A percentile compares a stretch with the other conserved stretches of the same genome.
Conservation (phyloP, 2,888 invertebrate genomes). For the Ceriagrion tenellum region DNA sequence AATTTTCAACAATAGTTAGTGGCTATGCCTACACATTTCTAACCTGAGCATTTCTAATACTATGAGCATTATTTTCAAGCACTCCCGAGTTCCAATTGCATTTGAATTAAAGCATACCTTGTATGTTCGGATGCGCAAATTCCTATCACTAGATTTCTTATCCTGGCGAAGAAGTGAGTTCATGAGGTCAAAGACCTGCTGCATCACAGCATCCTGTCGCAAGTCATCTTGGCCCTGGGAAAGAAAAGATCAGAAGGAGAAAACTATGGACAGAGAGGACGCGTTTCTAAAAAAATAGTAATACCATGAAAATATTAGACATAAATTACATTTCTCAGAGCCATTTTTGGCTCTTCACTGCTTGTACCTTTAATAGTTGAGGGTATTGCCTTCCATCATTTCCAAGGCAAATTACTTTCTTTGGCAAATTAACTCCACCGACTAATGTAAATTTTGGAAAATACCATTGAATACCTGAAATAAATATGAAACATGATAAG, state of each 20-base stretch:
- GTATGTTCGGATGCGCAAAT: conserved; percentile 92
- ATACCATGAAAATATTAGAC: no score
- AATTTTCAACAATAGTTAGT: no score
- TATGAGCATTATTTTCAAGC: no score
- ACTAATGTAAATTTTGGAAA: conserved; percentile 84
- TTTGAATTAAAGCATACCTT: conserved; percentile 81
- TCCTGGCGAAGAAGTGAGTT: conserved; percentile 88
- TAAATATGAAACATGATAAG: no score
- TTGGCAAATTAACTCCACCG: conserved; percentile 94
- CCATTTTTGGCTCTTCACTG: background rate
- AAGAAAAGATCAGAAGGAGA: background rate
- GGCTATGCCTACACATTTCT: no score
- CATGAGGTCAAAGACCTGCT: conserved; percentile 96
- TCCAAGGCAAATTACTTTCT: conserved; percentile 88
- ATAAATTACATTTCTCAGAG: background rate
- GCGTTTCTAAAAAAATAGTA: background rate
- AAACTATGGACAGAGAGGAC: background rate
- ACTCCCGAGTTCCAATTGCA: background rate
- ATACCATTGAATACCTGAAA: conserved; percentile 84
- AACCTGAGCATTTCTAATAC: no score
- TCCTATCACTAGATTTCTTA: conserved; percentile 84
- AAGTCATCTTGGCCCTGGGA: conserved; percentile 92
- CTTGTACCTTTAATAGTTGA: conserved; percentile 87
- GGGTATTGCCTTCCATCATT: conserved; percentile 87
- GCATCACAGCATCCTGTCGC: conserved; percentile 98